Base-by-base conservation (phyloP, 92 coral and sea anemone species). In the Hydrozoanthus gracilis region DNA sequence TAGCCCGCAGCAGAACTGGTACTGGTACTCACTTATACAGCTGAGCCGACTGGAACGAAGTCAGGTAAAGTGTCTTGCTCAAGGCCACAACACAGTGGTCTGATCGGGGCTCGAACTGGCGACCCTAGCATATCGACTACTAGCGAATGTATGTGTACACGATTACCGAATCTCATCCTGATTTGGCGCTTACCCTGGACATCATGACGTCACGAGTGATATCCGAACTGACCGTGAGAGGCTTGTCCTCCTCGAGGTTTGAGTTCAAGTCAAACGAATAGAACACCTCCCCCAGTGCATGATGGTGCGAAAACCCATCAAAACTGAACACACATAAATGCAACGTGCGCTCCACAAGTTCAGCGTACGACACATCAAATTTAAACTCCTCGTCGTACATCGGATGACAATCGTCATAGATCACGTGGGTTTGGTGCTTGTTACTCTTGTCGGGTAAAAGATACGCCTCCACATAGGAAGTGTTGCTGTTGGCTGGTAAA, bases 241-340 rank as follows among this genome's bases (percentile, higher is more conserved):
- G 82, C 55, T 66, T 76, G 18, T 89, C 73, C 46, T 93, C 93
- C 56, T 82, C 92, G 71, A 92, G 74, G 44, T 93, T 83, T 10
- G 89, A 90, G 87, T 93, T 92, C 77, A 88, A 88, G 61, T 94
- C 99, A 79, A 97, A 97, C 20, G 98, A 93, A 67, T 97, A 89
- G 87, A 97, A 93, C 70, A 93, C 94, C 20, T 95, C 94, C 8
- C 99, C 99, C 5, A 97, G 82, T 9, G 96, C 89, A 7, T 87
- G 89, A 39, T 93, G 96, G 48, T 94, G 92, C 6, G 99, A 97
- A 66, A 93, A 97, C 3, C 95, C 98, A 74, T 97, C 99, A 44
- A 86, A 92, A 73, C 92, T 90, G 18, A 75, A 91, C 79, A 95
- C 83, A 49, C 95, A 93, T 58, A 96, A 90, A n/a, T 95, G 98